These are phyloP conservation scores for Drosophila prostipennis DNA, from an alignment of 2,888 invertebrate genomes.

Conservation along the genomic window DNA sequence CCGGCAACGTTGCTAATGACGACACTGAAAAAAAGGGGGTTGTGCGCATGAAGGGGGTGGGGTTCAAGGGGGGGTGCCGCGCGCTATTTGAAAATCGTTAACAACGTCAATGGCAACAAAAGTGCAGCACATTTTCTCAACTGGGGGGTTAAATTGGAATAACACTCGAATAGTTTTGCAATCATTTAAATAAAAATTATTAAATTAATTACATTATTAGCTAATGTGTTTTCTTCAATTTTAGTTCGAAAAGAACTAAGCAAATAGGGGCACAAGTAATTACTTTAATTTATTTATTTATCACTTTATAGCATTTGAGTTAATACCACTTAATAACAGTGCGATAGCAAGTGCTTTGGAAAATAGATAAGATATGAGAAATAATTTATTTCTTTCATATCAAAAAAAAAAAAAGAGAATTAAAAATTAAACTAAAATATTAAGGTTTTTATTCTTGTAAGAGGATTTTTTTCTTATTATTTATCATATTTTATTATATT, in stretches of 20 bases:
- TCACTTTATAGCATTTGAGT: conserved; percentile 31
- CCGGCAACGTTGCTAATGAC: conserved; percentile 55
- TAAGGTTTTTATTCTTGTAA: neutral
- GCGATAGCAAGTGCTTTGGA: conserved; percentile 19
- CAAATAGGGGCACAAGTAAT: neutral
- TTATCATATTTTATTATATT: neutral
- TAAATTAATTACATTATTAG: neutral
- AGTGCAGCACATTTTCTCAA: conserved; percentile 18
- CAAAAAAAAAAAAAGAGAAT: neutral
- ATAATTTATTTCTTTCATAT: conserved; percentile 9
- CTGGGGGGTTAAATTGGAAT: neutral
- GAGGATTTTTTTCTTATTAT: neutral
- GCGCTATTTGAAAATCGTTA: conserved; percentile 70
- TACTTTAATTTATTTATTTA: conserved; percentile 32
- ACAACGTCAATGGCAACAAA: conserved; percentile 65
- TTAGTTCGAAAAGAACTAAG: neutral
- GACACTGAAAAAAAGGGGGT: conserved; percentile 27
- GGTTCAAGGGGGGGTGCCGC: conserved; percentile 6
- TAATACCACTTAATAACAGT: conserved; percentile 27
- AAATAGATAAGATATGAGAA: conserved; percentile 21
- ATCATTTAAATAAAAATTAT: neutral
- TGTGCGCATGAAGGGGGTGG: neutral
- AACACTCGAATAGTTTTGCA: neutral
- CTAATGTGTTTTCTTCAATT: neutral
- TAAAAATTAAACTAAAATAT: neutral